Percentiles rank a stretch among this genome's conserved stretches.
Evolutionary conservation across 2,113 vertebrate species (phyloP).

Genomic region (Genyomyrus donnyi): DNA sequence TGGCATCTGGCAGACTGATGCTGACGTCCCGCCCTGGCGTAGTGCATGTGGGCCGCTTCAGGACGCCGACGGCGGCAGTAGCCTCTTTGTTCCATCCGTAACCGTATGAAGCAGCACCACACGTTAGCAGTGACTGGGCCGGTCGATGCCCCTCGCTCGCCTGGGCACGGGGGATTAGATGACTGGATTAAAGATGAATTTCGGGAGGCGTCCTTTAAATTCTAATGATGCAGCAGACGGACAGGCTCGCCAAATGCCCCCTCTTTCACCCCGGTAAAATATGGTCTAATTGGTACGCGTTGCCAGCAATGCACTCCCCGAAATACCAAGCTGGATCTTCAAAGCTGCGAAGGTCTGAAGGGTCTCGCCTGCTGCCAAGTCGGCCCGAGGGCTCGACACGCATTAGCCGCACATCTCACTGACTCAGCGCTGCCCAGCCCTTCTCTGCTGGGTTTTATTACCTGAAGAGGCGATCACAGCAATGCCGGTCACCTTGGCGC

Average conservation of each 20-base stretch:
- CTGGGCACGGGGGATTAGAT: conserved; percentile 48
- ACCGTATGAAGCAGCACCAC: conserved; percentile 37
- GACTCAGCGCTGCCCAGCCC: not conserved
- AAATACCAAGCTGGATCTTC: not conserved
- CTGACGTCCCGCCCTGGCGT: conserved; percentile 25
- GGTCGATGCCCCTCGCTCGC: conserved; percentile 40
- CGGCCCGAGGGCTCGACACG: not conserved
- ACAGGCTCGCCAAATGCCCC: not conserved
- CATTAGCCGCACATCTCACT: not conserved
- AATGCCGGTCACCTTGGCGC: not conserved
- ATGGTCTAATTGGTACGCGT: not conserved
- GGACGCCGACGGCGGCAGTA: conserved; percentile 46
- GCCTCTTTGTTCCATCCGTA: conserved; percentile 37
- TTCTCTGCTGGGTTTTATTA: not conserved
- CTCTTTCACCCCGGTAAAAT: not conserved
- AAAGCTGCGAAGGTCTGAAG: not conserved
- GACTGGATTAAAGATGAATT: conserved; percentile 48
- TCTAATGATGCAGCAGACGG: conserved; percentile 28
- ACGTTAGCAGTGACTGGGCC: conserved; percentile 42
- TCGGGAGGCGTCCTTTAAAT: conserved; percentile 30
- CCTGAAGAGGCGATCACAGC: not conserved
- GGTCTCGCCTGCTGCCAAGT: not conserved
- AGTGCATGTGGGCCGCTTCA: conserved; percentile 29
- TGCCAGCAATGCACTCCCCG: conserved; percentile 2
- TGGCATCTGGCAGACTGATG: conserved; percentile 7